Evolutionary conservation across 2,888 invertebrate species (phyloP), one percentile per base, ranked within the genome.

Genomic region (Hypercompe scribonia): DNA sequence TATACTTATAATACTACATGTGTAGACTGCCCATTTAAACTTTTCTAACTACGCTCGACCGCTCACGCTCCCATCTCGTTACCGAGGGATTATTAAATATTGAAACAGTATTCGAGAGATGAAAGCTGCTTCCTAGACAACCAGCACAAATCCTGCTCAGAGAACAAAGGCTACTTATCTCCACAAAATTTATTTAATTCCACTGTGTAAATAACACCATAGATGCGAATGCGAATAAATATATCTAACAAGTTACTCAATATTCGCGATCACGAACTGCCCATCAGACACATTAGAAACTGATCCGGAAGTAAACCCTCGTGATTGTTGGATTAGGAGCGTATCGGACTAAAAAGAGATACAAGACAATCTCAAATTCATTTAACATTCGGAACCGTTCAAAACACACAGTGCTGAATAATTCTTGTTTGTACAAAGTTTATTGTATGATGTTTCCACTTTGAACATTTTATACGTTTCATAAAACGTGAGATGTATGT

Each of bases 21-120:
- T 80, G 79, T 83, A 77, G 87, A 85, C 88, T 88, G 90, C 89
- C 91, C 93, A 94, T 95, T 95, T 95, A 95, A 95, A 95, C 95
- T 95, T 95, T 95, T 93, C 92, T 90, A 88, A 91, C 90, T 85
- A 84, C 86, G 78, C 84, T 64, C 64, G 87, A 83, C 88, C 83
- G 86, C 65, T 67, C 75, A 86, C 73, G 86, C 65, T 67, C 75
- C 86, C 73, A 92, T 89, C 95, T 95, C 94, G 95, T 95, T 95
- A 95, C 90, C 86, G 88, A 77, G 85, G 95, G 95, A 95, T 95
- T 95, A 95, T 95, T 94, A 94, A 95, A 95, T 94, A 95, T 95
- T 95, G 94, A 93, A 94, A 90, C 94, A 92, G 91, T 89, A 90
- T 91, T 90, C 87, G 90, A 84, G 91, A 89, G 93, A 93, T 93